phyloP scores from a whole-genome alignment of 2,797 vertebrate species.

The Sylvia borin region DNA sequence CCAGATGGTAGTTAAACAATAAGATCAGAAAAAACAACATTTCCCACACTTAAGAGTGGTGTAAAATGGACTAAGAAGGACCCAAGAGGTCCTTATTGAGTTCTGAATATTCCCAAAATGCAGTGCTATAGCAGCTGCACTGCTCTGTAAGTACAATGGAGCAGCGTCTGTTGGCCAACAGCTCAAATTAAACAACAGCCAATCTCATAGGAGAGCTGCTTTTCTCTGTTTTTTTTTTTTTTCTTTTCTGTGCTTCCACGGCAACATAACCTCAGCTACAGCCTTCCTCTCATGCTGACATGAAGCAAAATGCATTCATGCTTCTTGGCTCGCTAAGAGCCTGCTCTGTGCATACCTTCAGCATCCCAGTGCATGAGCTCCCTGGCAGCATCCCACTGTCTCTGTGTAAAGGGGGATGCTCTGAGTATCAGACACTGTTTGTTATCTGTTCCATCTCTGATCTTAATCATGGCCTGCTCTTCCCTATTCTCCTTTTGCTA shows the following conservation, averaged over 20 bases:
- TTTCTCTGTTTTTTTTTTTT: neutral
- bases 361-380: rapidly evolving
- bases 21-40: neutral
- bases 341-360: rapidly evolving
- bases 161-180: neutral
- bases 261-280: neutral
- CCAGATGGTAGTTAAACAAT: neutral
- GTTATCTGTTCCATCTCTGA: neutral
- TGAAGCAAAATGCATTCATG: neutral
- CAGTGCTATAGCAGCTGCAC: neutral
- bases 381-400: neutral
- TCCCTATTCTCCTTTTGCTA: neutral
- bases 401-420: neutral
- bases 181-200: neutral
- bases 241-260: neutral
- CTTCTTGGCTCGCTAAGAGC: neutral
- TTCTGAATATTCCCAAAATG: neutral
- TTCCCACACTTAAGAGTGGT: neutral
- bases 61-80: neutral
- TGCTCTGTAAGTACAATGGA: neutral
- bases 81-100: neutral
- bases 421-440: neutral
- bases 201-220: neutral
- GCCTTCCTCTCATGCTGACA: neutral
- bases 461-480: neutral